Percentiles rank a stretch among this genome's conserved stretches.
Evolutionary conservation across 1,140 invertebrate genomes (phyloP).

Genomic region (Brachionus asplanchnoidis): DNA sequence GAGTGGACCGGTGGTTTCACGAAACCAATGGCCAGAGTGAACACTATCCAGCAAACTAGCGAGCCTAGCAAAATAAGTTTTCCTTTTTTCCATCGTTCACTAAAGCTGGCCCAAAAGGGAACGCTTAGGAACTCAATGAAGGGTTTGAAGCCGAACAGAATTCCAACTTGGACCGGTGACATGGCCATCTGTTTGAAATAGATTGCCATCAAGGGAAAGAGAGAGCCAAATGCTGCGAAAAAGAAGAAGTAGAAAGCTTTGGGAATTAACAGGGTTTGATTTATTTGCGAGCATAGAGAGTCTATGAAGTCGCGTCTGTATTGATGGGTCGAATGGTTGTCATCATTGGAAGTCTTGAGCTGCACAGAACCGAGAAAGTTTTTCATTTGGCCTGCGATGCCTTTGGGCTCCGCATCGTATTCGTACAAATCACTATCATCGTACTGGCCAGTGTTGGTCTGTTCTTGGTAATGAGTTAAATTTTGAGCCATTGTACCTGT

Average conservation of each 20-base stretch:
- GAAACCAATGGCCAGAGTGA: slow-evolving; percentile 88
- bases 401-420: not conserved
- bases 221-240: slow-evolving; percentile 94
- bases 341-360: not conserved
- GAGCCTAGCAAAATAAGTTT: slow-evolving; percentile 76
- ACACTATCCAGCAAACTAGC: slow-evolving; percentile 86
- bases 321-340: not conserved
- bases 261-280: slow-evolving; percentile 81
- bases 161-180: slow-evolving; percentile 87
- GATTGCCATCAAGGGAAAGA: slow-evolving; percentile 94
- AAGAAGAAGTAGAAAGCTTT: slow-evolving; percentile 99
- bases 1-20: slow-evolving; percentile 84
- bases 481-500: not conserved
- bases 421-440: slow-evolving; percentile 15
- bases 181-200: slow-evolving; percentile 98
- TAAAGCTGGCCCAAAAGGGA: slow-evolving; percentile 92
- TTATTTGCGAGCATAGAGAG: slow-evolving; percentile 48
- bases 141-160: slow-evolving; percentile 70
- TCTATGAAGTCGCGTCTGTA: slow-evolving; percentile 23
- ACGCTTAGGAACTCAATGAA: slow-evolving; percentile 95
- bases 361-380: not conserved
- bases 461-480: not conserved
- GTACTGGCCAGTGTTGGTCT: not conserved
- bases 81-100: slow-evolving; percentile 67
- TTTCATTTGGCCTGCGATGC: not conserved